Evolutionary conservation across 2,888 invertebrate genomes (phyloP).

Genomic region (Cacoxenus indagator): DNA sequence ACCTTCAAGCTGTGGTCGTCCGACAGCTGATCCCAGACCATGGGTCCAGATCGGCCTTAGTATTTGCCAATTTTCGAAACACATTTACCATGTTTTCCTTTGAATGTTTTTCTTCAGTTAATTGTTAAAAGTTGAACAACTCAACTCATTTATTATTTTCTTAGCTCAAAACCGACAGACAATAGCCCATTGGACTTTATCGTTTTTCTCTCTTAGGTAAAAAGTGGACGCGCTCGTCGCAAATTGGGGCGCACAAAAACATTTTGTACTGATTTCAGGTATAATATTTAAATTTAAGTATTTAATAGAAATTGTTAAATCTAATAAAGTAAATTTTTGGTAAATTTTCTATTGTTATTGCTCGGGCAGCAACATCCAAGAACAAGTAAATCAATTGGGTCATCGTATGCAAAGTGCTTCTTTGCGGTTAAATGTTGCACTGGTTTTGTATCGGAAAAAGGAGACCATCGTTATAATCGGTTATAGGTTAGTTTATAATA

Average conservation of each 20-base stretch:
- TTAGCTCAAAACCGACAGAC: not conserved
- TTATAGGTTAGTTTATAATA: too few relatives aligned
- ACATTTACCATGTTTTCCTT: not conserved
- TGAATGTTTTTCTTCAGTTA: constrained; percentile 1
- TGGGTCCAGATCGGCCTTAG: not conserved
- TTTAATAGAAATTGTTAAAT: constrained; percentile 61
- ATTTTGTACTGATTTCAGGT: constrained; percentile 1
- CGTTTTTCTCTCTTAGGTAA: not conserved
- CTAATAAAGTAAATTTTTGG: constrained; percentile 48
- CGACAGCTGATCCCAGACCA: constrained; percentile 71
- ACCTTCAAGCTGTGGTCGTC: constrained; percentile 98
- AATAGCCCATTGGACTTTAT: constrained; percentile 11
- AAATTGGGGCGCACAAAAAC: not conserved
- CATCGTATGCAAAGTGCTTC: too few relatives aligned
- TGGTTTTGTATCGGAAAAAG: too few relatives aligned
- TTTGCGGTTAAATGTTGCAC: too few relatives aligned
- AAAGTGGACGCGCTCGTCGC: not conserved
- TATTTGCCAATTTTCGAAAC: not conserved
- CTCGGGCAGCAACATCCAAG: too few relatives aligned
- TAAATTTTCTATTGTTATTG: constrained; percentile 33
- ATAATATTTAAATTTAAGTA: constrained; percentile 49
- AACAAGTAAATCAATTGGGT: too few relatives aligned
- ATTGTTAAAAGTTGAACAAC: constrained; percentile 20
- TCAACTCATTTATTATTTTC: not conserved
- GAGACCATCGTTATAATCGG: too few relatives aligned